Conservation (phyloP, 1,140 invertebrate species). For the Kradibia gibbosae region DNA sequence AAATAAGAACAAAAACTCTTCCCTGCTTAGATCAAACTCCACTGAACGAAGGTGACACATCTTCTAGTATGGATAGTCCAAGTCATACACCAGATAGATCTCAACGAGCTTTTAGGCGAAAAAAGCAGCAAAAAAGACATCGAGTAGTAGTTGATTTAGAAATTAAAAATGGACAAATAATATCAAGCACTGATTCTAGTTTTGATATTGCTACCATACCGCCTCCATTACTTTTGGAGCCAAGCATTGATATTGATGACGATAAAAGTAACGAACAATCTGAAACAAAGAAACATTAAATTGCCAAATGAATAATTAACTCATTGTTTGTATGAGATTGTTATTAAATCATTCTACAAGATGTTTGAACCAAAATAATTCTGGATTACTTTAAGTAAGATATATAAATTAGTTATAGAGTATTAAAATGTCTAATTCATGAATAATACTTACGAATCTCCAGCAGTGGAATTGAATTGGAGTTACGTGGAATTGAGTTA, state of each 20-base stretch:
- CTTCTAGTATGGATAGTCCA: slow-evolving; percentile 71
- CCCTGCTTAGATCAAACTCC: slow-evolving; percentile 67
- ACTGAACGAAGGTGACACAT: slow-evolving; percentile 70
- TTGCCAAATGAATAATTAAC: neutral
- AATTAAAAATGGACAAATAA: slow-evolving; percentile 69
- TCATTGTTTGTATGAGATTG: neutral
- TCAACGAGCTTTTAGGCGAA: slow-evolving; percentile 66
- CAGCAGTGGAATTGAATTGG: slow-evolving; percentile 45
- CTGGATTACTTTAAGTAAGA: neutral
- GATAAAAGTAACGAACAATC: slow-evolving; percentile 66
- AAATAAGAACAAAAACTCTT: slow-evolving; percentile 71
- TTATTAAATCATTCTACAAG: neutral
- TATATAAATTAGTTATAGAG: slow-evolving; percentile 34
- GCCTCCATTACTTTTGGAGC: slow-evolving; percentile 77
- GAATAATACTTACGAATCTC: slow-evolving; percentile 17
- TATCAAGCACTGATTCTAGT: slow-evolving; percentile 76
- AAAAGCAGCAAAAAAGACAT: slow-evolving; percentile 67
- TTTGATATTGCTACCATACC: slow-evolving; percentile 80
- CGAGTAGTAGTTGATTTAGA: slow-evolving; percentile 69
- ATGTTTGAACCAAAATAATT: neutral
- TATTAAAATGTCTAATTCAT: slow-evolving; percentile 10
- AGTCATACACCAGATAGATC: slow-evolving; percentile 68
- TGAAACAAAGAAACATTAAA: slow-evolving; percentile 44
- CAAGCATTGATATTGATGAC: slow-evolving; percentile 74
- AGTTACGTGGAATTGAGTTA: slow-evolving; percentile 40